Evolutionary conservation across 2,888 invertebrate genomes (phyloP).

Genomic region (Quadriops clusia): DNA sequence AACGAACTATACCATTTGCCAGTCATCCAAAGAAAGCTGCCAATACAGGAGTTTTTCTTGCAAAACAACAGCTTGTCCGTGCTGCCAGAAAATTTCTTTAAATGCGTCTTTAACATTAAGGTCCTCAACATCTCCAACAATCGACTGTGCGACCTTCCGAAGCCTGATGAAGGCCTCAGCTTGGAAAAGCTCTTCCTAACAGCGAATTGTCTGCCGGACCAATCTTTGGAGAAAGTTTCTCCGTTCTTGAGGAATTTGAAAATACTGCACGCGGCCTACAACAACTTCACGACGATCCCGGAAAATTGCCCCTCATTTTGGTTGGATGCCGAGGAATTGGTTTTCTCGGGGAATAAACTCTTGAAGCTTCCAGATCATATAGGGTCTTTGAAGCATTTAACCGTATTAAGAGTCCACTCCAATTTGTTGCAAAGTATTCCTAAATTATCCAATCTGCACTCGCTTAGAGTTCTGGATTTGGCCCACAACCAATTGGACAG

Average conservation of each 20-base stretch:
- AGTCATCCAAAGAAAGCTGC: conserved; percentile 53
- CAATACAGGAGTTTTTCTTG: conserved; percentile 57
- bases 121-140: conserved; percentile 72
- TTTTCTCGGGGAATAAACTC: conserved; percentile 71
- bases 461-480: conserved; percentile 68
- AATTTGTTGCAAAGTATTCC: conserved; percentile 67
- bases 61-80: conserved; percentile 68
- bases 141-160: conserved; percentile 55
- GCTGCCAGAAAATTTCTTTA: conserved; percentile 66
- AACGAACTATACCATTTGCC: conserved; percentile 64
- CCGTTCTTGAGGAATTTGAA: conserved; percentile 52
- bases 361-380: conserved; percentile 65
- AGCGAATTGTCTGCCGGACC: conserved; percentile 65
- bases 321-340: conserved; percentile 69
- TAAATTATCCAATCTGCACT: conserved; percentile 59
- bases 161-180: conserved; percentile 42
- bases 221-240: conserved; percentile 44
- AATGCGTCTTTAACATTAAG: conserved; percentile 49
- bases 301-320: conserved; percentile 64
- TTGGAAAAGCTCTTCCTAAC: conserved; percentile 61
- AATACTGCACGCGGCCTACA: conserved; percentile 67
- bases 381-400: conserved; percentile 56
- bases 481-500: conserved; percentile 77
- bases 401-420: conserved; percentile 69
- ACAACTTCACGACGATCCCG: conserved; percentile 60